Evolutionary conservation across 2,888 invertebrate genomes (phyloP).

Genomic region (Sericinus montela): DNA sequence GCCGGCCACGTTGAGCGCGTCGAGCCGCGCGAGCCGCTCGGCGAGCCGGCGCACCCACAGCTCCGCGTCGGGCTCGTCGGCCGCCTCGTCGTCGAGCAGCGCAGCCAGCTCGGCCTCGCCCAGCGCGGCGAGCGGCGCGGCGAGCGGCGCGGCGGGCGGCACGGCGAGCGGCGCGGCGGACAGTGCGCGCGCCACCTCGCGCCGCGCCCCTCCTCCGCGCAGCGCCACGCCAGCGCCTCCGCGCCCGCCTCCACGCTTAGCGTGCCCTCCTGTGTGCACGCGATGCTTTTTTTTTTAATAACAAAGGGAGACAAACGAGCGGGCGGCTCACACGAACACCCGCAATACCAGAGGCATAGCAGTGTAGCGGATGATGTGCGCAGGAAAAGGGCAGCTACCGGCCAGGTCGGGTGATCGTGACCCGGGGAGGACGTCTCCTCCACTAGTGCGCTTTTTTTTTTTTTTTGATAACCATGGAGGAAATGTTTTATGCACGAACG

Average conservation of each 20-base stretch:
- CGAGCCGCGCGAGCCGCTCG: conserved; percentile 87
- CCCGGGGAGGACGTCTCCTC: no score
- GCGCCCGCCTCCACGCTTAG: conserved; percentile 31
- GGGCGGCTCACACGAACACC: no score
- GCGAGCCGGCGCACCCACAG: conserved; percentile 84
- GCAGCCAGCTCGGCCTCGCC: conserved; percentile 83
- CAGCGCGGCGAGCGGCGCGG: conserved; percentile 81
- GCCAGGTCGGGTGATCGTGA: no score
- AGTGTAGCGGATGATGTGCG: no score
- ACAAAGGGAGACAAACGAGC: no score
- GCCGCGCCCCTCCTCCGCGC: conserved; percentile 25
- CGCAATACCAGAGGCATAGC: no score
- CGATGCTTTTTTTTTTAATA: no score
- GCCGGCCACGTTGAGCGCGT: conserved; percentile 87
- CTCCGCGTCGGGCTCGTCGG: conserved; percentile 92
- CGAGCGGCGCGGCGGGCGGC: conserved; percentile 37
- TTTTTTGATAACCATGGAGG: no score
- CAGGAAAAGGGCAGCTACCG: no score
- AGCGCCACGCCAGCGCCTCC: conserved; percentile 31
- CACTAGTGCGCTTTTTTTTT: no score
- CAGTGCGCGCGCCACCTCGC: conserved; percentile 27
- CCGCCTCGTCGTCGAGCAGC: conserved; percentile 83
- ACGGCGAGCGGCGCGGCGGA: conserved; percentile 65
- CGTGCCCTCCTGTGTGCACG: conserved; percentile 27
- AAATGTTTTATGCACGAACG: no score